Evolutionary conservation across 2,888 invertebrate genomes (phyloP).

Genomic region (Phrixothrix hirtus): DNA sequence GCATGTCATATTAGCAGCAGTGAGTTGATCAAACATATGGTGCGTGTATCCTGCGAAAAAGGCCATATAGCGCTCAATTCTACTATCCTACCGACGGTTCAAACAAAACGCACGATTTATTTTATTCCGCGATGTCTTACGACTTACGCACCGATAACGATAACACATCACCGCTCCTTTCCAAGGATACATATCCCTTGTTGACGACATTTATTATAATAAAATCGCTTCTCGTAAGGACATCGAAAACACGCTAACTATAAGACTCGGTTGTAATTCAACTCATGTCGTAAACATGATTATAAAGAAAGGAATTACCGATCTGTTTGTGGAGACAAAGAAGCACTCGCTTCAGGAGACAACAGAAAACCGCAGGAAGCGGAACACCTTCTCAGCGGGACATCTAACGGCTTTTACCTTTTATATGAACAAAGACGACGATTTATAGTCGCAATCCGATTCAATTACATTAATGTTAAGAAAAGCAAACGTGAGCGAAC

Average conservation of each 20-base stretch:
- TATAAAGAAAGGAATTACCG: slow-evolving; percentile 17
- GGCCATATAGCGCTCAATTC: slow-evolving; percentile 22
- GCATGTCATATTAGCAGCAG: slow-evolving; percentile 49
- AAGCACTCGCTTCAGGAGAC: slow-evolving; percentile 7
- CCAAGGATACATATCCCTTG: slow-evolving; percentile 1
- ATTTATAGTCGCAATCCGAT: slow-evolving; percentile 30
- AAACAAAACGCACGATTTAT: slow-evolving; percentile 46
- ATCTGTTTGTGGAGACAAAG: slow-evolving; percentile 12
- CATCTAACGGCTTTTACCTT: slow-evolving; percentile 21
- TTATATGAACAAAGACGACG: slow-evolving; percentile 20
- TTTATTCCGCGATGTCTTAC: slow-evolving; percentile 39
- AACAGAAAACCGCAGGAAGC: slow-evolving; percentile 12
- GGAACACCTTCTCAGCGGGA: slow-evolving; percentile 15
- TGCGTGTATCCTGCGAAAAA: slow-evolving; percentile 47
- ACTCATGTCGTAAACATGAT: slow-evolving; percentile 14
- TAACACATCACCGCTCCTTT: slow-evolving; percentile 22
- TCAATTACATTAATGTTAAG: slow-evolving; percentile 33
- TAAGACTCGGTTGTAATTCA: slow-evolving; percentile 7
- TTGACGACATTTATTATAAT: slow-evolving; percentile 11
- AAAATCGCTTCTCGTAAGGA: slow-evolving; percentile 3
- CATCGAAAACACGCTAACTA: neutral
- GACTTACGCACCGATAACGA: slow-evolving; percentile 36
- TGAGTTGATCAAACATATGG: slow-evolving; percentile 51
- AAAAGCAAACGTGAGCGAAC: slow-evolving; percentile 32
- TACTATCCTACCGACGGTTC: slow-evolving; percentile 27